Percentiles rank a stretch among this genome's conserved stretches.
These are phyloP conservation scores for Meteorus colon DNA, from an alignment of 2,888 invertebrate species.

Conservation along the genomic window DNA sequence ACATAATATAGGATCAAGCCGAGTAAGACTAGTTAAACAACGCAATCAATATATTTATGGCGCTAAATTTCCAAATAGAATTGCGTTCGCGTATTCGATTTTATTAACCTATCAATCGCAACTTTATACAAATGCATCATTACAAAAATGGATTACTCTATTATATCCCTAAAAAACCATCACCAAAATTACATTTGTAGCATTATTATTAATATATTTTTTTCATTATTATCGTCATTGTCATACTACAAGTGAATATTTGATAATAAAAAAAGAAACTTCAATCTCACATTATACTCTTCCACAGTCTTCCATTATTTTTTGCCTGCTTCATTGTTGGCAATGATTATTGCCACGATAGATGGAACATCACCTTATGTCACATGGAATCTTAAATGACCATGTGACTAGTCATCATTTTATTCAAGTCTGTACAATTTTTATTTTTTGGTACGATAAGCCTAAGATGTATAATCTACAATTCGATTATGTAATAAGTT, in stretches of 20 bases:
- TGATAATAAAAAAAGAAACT: constrained; percentile 33
- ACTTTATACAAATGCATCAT: constrained; percentile 55
- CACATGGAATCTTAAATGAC: constrained; percentile 31
- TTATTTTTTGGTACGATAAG: constrained; percentile 31
- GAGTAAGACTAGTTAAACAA: not conserved
- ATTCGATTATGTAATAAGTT: constrained; percentile 38
- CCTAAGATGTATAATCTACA: not conserved
- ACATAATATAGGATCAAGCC: constrained; percentile 1
- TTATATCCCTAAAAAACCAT: constrained; percentile 50
- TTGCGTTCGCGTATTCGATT: constrained; percentile 40
- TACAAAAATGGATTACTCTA: constrained; percentile 56
- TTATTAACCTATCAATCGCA: constrained; percentile 41
- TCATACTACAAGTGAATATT: constrained; percentile 40
- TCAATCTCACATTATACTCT: constrained; percentile 27
- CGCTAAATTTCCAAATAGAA: constrained; percentile 29
- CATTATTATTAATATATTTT: constrained; percentile 39
- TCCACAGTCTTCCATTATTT: constrained; percentile 34
- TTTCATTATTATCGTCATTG: constrained; percentile 46
- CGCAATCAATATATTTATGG: not conserved
- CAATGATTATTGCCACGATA: constrained; percentile 48
- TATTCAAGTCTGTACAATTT: constrained; percentile 45
- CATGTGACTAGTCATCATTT: constrained; percentile 28
- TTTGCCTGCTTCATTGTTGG: constrained; percentile 32
- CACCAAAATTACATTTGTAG: constrained; percentile 45
- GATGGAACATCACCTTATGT: constrained; percentile 19